Percentiles rank a stretch among this genome's conserved stretches.
Evolutionary conservation across 2,113 vertebrate genomes (phyloP).

Genomic region (Hydrochoerus hydrochaeris): DNA sequence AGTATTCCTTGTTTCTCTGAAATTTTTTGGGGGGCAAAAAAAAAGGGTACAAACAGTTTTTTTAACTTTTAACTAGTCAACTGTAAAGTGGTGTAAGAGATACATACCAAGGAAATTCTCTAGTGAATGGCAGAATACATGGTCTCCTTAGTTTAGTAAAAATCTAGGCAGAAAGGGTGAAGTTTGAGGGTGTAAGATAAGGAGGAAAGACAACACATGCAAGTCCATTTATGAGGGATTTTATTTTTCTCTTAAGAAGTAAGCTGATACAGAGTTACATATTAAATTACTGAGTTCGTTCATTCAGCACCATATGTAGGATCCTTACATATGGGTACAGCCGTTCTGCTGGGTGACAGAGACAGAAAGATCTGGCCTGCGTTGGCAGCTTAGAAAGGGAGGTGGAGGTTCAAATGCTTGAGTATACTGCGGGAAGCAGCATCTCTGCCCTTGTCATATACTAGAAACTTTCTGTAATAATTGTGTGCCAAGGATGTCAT

Average conservation of each 20-base stretch:
- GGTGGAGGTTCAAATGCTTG: not conserved
- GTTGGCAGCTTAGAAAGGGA: not conserved
- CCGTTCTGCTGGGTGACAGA: not conserved
- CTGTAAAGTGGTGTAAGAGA: not conserved
- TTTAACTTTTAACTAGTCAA: conserved; percentile 32
- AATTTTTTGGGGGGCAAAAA: not conserved
- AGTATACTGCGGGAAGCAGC: not conserved
- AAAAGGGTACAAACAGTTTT: not conserved
- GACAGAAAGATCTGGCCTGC: not conserved
- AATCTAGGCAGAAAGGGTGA: conserved; percentile 1
- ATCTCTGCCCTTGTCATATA: not conserved
- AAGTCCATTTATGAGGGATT: not conserved
- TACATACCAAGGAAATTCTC: not conserved
- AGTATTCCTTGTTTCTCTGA: not conserved
- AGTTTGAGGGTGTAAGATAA: not conserved
- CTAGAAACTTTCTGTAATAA: conserved; percentile 24
- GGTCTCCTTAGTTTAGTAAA: not conserved
- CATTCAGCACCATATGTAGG: not conserved
- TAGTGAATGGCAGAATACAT: not conserved
- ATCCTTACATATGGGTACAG: not conserved
- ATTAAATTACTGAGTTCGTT: not conserved
- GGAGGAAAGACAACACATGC: not conserved
- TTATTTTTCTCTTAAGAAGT: conserved; percentile 24
- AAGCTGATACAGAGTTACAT: not conserved
- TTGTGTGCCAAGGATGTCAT: not conserved